A percentile compares a stretch with the other conserved stretches of the same genome.
These are phyloP conservation scores for Microtus montanus DNA, from an alignment of 2,113 vertebrate species.

Conservation along the genomic window DNA sequence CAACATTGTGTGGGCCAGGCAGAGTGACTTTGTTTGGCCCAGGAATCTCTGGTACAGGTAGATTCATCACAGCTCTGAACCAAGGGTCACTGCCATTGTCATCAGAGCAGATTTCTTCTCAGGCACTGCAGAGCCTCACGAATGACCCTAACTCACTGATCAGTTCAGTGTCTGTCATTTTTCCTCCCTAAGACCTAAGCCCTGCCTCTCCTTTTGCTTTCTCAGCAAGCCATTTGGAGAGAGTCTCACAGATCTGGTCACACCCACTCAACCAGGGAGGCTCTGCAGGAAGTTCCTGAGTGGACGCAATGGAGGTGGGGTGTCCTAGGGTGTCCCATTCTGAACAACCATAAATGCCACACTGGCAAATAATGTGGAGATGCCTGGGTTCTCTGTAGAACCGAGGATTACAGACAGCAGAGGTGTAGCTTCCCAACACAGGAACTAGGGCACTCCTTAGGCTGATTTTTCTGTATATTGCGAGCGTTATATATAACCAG, in stretches of 20 bases:
- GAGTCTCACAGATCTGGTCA: neutral
- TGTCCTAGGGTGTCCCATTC: neutral
- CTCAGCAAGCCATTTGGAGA: neutral
- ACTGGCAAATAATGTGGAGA: neutral
- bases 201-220: neutral
- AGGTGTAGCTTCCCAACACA: neutral
- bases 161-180: too few species aligned
- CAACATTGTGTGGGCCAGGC: neutral
- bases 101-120: neutral
- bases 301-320: neutral
- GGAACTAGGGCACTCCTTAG: neutral
- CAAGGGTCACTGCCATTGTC: neutral
- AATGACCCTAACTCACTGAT: neutral
- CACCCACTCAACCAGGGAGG: neutral
- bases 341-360: neutral
- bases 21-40: neutral
- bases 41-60: neutral
- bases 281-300: neutral
- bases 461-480: neutral
- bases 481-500: neutral
- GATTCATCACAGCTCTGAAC: neutral
- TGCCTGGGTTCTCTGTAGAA: neutral
- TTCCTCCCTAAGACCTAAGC: neutral
- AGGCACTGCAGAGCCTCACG: neutral
- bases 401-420: too few species aligned